Evolutionary conservation across 2,797 vertebrate genomes (phyloP).

Genomic region (Rhabdomys pumilio): DNA sequence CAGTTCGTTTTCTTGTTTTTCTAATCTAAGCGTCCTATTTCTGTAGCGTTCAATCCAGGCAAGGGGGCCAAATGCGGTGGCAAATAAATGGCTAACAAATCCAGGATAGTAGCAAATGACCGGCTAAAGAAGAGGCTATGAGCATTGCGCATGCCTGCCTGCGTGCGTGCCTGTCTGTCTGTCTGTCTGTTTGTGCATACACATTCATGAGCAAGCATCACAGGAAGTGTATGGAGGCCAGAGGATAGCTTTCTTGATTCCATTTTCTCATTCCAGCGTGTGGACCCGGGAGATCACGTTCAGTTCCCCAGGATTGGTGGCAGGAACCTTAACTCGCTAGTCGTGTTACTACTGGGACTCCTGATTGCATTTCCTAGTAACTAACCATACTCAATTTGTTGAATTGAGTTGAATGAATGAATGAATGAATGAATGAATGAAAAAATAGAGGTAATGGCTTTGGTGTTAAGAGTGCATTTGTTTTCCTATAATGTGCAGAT

Average conservation of each 20-base stretch:
- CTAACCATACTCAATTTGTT: slow-evolving; percentile 38
- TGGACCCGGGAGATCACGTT: background rate
- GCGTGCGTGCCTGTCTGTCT: background rate
- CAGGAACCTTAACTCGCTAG: background rate
- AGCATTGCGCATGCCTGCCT: background rate
- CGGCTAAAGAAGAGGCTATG: slow-evolving; percentile 48
- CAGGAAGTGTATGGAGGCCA: background rate
- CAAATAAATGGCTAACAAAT: slow-evolving; percentile 5
- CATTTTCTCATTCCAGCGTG: background rate
- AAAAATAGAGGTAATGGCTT: slow-evolving; percentile 46
- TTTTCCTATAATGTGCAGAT: slow-evolving; percentile 81
- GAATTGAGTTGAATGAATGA: background rate
- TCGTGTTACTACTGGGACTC: background rate
- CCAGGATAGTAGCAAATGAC: slow-evolving; percentile 13
- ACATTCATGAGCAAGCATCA: no score
- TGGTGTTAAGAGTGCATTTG: slow-evolving; percentile 66
- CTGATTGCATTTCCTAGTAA: slow-evolving; percentile 50
- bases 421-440: background rate
- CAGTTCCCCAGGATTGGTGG: background rate
- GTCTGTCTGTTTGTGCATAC: background rate
- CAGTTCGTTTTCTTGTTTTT: background rate
- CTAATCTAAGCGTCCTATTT: slow-evolving; percentile 22
- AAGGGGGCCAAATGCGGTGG: slow-evolving; percentile 6
- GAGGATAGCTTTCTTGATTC: background rate
- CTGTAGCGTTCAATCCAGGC: slow-evolving; percentile 7